These are phyloP conservation scores for Hymenochirus boettgeri DNA, from an alignment of 2,113 vertebrate species.

Conservation along the genomic window DNA sequence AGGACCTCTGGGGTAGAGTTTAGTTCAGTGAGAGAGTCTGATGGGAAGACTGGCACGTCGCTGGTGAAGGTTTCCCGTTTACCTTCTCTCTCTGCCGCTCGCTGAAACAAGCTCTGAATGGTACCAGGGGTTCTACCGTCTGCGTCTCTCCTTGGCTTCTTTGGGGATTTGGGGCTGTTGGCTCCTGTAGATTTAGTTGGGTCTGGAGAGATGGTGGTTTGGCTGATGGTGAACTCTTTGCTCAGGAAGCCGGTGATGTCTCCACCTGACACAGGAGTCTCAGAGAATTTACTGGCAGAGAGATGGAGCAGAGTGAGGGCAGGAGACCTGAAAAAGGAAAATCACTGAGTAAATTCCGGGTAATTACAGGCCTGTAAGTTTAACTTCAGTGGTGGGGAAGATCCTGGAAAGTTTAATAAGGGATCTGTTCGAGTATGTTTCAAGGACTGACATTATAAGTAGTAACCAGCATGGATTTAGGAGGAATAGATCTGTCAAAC, in stretches of 20 bases:
- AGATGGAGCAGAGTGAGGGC: slow-evolving; percentile 78
- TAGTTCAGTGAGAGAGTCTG: background rate
- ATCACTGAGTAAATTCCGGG: too few relatives aligned
- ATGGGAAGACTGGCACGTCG: background rate
- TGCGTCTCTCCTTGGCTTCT: slow-evolving; percentile 46
- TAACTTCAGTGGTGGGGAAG: too few relatives aligned
- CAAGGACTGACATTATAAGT: too few relatives aligned
- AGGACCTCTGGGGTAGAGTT: slow-evolving; percentile 34
- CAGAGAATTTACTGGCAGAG: slow-evolving; percentile 79
- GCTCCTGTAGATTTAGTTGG: background rate
- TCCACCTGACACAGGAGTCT: slow-evolving; percentile 56
- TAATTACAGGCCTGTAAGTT: too few relatives aligned
- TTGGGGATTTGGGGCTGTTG: background rate
- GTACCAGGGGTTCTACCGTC: slow-evolving; percentile 47
- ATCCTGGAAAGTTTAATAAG: too few relatives aligned
- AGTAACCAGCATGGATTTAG: too few relatives aligned
- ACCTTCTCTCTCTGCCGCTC: slow-evolving; percentile 59
- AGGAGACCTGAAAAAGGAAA: slow-evolving; percentile 72
- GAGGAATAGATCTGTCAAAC: too few relatives aligned
- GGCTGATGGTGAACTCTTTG: slow-evolving; percentile 53
- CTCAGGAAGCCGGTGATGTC: slow-evolving; percentile 78
- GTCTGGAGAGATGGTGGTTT: slow-evolving; percentile 38
- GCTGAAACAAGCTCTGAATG: slow-evolving; percentile 82
- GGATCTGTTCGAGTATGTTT: too few relatives aligned
- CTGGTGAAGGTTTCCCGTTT: background rate